Base-by-base conservation (phyloP, 2,797 vertebrate genomes). In the Siniperca undulata region DNA sequence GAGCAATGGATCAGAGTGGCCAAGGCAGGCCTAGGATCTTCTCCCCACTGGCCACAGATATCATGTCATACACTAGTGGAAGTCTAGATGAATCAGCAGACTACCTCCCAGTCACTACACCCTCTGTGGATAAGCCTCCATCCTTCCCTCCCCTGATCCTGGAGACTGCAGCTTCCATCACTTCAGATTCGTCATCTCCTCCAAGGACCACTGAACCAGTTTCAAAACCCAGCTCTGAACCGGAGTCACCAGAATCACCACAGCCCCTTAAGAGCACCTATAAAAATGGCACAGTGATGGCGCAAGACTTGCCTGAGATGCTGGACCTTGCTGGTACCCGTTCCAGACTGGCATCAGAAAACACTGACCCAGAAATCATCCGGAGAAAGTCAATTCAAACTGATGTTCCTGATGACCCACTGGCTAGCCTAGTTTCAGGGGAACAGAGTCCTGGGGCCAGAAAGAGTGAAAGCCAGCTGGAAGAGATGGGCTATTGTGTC, bases 401-500 rank as follows among this genome's bases (percentile, higher is more conserved):
- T 27, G 98, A 98, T 81, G 78, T 74, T 79, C 61, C 90, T 38
- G 93, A 94, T 66, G 95, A 97, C 82, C 93, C 94, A 14, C 87
- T 96, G 38, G 92, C 94, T 14, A 89, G 93, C 67, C 79, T 96
- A 13, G 75, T 94, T 74, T 95, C 94, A 77, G 94, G 94, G 53
- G 94, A 96, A 77, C 94, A 90, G 30, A 94, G 94, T 89, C 96
- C 95, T 46, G 82, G 89, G 65, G 50, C 68, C 36, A 89, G 88
- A 83, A 96, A 92, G 94, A 96, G 97, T 64, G 98, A 99, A 56
- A 98, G 97, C 87, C 98, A 99, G 70, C 87, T 97, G 4, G 99
- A 99, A 93, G 99, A 99, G 79, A 93, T 99, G 90, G 98, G 99
- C 68, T 99, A 99, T 89, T 99, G 99, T 93, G 98, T 99, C 86